Conservation (phyloP, 2,113 vertebrate genomes). For the Panthera leo region DNA sequence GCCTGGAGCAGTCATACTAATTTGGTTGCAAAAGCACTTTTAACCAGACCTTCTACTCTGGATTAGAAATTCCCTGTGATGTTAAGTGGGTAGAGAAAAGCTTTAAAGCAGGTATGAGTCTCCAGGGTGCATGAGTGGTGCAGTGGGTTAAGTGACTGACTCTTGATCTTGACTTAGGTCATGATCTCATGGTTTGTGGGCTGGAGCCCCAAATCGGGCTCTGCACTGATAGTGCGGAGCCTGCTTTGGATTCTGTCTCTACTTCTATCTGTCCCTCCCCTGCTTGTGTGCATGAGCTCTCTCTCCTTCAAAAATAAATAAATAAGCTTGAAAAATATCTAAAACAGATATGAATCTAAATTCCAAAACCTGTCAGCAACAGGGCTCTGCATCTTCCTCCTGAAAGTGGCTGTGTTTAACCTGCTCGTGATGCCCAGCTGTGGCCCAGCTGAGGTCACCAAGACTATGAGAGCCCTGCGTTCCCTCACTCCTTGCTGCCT, state of each 20-base stretch:
- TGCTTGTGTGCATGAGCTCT: too few species aligned
- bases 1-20: neutral
- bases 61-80: neutral
- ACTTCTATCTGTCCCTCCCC: too few species aligned
- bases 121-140: neutral
- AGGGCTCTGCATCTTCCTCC: constrained; percentile 61
- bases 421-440: constrained; percentile 68
- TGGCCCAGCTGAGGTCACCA: constrained; percentile 73
- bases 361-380: constrained; percentile 36
- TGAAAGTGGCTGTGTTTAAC: constrained; percentile 79
- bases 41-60: neutral
- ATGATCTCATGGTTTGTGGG: too few species aligned
- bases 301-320: too few species aligned
- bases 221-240: too few species aligned
- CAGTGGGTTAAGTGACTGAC: too few species aligned
- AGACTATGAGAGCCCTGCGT: neutral
- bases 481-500: neutral
- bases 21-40: neutral
- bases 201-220: too few species aligned
- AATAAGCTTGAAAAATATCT: too few species aligned
- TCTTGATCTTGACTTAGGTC: too few species aligned
- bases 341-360: constrained; percentile 48
- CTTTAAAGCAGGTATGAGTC: constrained; percentile 44
- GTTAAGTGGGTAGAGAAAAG: neutral
- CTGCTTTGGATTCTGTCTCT: too few species aligned